Base-by-base conservation (phyloP, 2,113 vertebrate genomes). In the Myotis davidii region DNA sequence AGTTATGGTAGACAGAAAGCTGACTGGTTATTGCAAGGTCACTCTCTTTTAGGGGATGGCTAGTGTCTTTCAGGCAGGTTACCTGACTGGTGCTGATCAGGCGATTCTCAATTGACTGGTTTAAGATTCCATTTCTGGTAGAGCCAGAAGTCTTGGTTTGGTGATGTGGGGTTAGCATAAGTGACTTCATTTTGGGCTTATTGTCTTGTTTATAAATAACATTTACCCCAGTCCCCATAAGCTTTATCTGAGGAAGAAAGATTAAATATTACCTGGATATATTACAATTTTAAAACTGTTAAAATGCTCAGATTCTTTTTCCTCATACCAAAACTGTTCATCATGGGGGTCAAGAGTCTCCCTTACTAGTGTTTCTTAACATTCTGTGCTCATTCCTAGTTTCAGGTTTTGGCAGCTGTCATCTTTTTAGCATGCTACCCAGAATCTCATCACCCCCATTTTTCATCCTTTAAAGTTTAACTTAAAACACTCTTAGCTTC, bases 211-310 rank as follows among this genome's bases (percentile, higher is more conserved):
- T 79, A 61, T 79, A 29, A 48, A 74, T 52, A 88, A 50, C 23
- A 59, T 13, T 27, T 10, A 29, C 16, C 25, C 16, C 23, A 23
- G 9, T 59, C 52, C 69, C 61, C 11, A 39, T 79, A 21, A 27
- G 18, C 79, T 88, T 87, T 83, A 69, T 88, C 56, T 92, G 70
- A 85, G 85, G 25, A 17, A 72, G 25, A 92, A 92, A 69, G 25
- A 37, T 88, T 87, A 87, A 76, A 37, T 83, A 29, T n/a, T 61
- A 10, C 39, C 27, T 77, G 27, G 20, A 45, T 88, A 52, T 87
- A 45, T 76, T 91, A 78, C 4, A 64, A 29, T 34, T 85, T 88
- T 85, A 64, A 70, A 92, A 83, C 37, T 56, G 9, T 61, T 90
- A 56, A 56, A 48, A 52, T 77, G 77, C 32, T 32, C 25, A 87